Conservation (phyloP, 1,140 invertebrate species). For the Drosophila paulistorum region DNA sequence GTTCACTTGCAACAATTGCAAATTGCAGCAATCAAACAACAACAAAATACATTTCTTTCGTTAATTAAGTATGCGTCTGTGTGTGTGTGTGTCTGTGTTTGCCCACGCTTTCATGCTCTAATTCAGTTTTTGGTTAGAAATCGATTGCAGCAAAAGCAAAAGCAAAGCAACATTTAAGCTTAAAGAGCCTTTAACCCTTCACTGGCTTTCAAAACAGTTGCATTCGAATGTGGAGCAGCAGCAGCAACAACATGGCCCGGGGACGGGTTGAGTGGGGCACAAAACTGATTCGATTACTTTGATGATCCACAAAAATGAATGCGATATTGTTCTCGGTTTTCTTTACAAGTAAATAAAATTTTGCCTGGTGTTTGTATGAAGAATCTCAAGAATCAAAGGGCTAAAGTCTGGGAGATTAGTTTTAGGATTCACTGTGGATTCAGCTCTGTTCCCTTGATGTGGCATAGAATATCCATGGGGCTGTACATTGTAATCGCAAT, state of each 20-base stretch:
- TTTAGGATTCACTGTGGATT: too few relatives aligned
- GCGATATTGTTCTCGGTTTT: not conserved
- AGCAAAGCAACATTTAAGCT: slow-evolving; percentile 35
- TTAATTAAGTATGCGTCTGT: slow-evolving; percentile 72
- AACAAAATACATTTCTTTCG: slow-evolving; percentile 41
- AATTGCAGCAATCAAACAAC: slow-evolving; percentile 44
- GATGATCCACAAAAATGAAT: not conserved
- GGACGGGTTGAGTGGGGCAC: too few relatives aligned
- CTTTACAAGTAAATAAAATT: not conserved
- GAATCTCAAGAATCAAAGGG: not conserved
- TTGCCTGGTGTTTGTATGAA: not conserved
- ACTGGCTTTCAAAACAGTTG: slow-evolving; percentile 15
- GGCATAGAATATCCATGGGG: too few relatives aligned
- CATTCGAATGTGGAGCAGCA: not conserved
- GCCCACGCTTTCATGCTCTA: slow-evolving; percentile 77
- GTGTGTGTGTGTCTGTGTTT: slow-evolving; percentile 49
- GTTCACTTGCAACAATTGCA: slow-evolving; percentile 59
- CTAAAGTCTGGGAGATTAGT: too few relatives aligned
- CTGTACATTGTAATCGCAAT: too few relatives aligned
- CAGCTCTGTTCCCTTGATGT: too few relatives aligned
- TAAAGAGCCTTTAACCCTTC: slow-evolving; percentile 55
- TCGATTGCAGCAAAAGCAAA: slow-evolving; percentile 64
- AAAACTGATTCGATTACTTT: not conserved
- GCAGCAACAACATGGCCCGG: too few relatives aligned
- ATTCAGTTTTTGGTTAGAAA: slow-evolving; percentile 75